These are phyloP conservation scores for Byasa hedistus DNA, from an alignment of 2,888 invertebrate genomes.

Conservation along the genomic window DNA sequence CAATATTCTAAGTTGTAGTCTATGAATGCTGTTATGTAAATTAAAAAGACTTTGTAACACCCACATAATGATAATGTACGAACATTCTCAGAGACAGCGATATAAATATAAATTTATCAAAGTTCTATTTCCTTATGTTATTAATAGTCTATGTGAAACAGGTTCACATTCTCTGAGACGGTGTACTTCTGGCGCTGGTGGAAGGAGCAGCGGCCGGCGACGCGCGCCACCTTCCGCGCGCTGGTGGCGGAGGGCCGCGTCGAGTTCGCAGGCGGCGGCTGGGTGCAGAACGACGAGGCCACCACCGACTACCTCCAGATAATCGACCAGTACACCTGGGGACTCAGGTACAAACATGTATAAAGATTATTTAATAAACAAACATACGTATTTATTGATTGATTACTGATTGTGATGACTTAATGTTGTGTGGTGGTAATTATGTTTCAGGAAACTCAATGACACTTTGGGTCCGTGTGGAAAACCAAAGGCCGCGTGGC, in stretches of 20 bases:
- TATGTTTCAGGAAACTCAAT: slow-evolving; percentile 75
- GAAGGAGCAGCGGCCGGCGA: slow-evolving; percentile 81
- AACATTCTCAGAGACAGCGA: too few relatives aligned
- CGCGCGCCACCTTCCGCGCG: slow-evolving; percentile 74
- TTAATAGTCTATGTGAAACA: slow-evolving; percentile 39
- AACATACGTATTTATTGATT: too few relatives aligned
- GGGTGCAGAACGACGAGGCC: slow-evolving; percentile 82
- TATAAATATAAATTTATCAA: too few relatives aligned
- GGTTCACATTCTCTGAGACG: slow-evolving; percentile 90
- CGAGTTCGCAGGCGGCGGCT: slow-evolving; percentile 82
- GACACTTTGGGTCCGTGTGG: slow-evolving; percentile 87
- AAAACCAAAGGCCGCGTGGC: slow-evolving; percentile 88
- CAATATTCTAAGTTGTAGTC: too few relatives aligned
- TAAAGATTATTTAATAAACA: background rate
- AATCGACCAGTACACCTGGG: slow-evolving; percentile 86
- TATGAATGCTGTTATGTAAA: too few relatives aligned
- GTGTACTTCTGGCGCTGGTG: slow-evolving; percentile 91
- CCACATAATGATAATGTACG: too few relatives aligned
- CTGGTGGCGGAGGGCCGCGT: slow-evolving; percentile 81
- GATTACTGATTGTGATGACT: too few relatives aligned
- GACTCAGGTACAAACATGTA: slow-evolving; percentile 73
- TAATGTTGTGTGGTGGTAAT: too few relatives aligned
- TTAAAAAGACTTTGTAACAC: too few relatives aligned
- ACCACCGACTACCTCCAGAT: slow-evolving; percentile 84
- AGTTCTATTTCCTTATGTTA: background rate